These are phyloP conservation scores for Pyrocephalus nanus DNA, from an alignment of 2,797 vertebrate genomes.

Conservation along the genomic window DNA sequence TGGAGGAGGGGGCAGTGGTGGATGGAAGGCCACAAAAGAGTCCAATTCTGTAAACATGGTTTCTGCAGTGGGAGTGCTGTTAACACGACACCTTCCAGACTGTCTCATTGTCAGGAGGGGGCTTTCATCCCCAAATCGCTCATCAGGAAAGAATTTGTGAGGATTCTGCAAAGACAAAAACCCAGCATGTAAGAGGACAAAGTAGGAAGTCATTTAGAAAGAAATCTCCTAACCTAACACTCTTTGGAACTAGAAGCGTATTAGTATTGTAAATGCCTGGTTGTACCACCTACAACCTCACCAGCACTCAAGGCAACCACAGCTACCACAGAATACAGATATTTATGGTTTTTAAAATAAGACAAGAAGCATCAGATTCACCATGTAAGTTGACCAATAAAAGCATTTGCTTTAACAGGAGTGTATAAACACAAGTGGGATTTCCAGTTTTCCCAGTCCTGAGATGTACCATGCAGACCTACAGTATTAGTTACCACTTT, in stretches of 20 bases:
- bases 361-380: not conserved
- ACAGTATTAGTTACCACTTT: not conserved
- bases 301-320: not conserved
- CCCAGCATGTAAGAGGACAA: not conserved
- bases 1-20: constrained; percentile 92
- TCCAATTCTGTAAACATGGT: constrained; percentile 96
- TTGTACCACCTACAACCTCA: not conserved
- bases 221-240: not conserved
- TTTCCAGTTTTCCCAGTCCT: not conserved
- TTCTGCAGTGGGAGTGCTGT: constrained; percentile 94
- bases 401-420: not conserved
- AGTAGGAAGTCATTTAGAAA: not conserved
- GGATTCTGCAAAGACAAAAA: constrained; percentile 85
- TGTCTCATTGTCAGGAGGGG: constrained; percentile 92
- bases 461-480: fast-evolving
- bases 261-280: not conserved
- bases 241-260: not conserved
- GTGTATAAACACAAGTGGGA: not conserved
- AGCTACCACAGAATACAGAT: not conserved
- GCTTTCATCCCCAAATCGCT: constrained; percentile 97
- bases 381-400: not conserved
- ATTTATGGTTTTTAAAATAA: too few species aligned
- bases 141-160: constrained; percentile 98
- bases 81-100: constrained; percentile 90
- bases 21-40: constrained; percentile 93